Evolutionary conservation across 2,797 vertebrate species (phyloP).

Genomic region (Tapirus indicus): DNA sequence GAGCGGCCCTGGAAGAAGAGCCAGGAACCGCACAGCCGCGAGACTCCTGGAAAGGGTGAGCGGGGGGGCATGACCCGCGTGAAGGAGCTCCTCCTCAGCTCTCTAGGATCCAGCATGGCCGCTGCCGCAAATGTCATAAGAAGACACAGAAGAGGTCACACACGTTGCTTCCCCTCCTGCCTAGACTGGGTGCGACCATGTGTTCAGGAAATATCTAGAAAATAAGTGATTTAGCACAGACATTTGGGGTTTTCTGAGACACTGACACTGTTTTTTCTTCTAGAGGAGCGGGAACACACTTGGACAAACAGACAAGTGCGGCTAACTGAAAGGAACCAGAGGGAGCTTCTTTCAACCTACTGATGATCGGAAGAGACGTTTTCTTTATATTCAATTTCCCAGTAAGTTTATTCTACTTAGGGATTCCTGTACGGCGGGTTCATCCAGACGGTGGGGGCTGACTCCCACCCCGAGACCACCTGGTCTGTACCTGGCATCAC

Average conservation of each 20-base stretch:
- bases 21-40: accelerated
- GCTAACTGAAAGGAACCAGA: accelerated
- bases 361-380: not conserved
- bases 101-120: accelerated
- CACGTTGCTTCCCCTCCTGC: accelerated
- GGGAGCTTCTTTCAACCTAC: accelerated
- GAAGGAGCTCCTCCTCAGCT: accelerated
- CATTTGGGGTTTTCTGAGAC: not conserved
- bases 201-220: accelerated
- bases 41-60: accelerated
- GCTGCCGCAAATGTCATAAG: accelerated
- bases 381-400: accelerated
- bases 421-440: no score
- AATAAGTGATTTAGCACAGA: accelerated
- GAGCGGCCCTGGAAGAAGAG: accelerated
- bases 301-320: accelerated
- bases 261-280: accelerated
- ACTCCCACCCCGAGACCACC: accelerated
- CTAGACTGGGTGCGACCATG: accelerated
- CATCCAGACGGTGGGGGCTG: accelerated
- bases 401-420: not conserved
- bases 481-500: not conserved
- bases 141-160: not conserved
- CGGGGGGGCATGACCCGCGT: not conserved
- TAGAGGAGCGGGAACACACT: accelerated